A percentile compares a stretch with the other conserved stretches of the same genome.
phyloP scores from a whole-genome alignment of 2,797 vertebrate genomes.

The Sebastes oblongus region DNA sequence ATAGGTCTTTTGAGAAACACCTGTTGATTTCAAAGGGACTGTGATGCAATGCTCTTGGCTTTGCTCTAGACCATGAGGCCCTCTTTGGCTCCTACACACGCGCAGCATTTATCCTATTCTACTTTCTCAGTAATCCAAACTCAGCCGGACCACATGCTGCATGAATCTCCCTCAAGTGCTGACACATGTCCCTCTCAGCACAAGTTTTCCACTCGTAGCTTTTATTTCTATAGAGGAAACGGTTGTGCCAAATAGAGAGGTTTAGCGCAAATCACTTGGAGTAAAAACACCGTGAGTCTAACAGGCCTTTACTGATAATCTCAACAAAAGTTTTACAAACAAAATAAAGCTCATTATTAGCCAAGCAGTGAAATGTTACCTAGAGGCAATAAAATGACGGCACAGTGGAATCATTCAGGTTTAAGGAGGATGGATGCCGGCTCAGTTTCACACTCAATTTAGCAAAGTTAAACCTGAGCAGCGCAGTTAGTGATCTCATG shows the following conservation, averaged over 20 bases:
- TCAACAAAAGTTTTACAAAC: constrained; percentile 15
- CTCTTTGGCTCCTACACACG: constrained; percentile 53
- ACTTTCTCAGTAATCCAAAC: constrained; percentile 51
- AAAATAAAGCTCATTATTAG: constrained; percentile 28
- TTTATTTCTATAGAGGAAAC: constrained; percentile 27
- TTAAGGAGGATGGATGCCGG: constrained; percentile 10
- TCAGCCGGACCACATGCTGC: constrained; percentile 55
- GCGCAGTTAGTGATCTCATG: constrained; percentile 53
- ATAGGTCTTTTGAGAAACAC: constrained; percentile 67
- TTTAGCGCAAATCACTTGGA: constrained; percentile 12
- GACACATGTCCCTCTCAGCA: constrained; percentile 58
- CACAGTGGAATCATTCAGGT: constrained; percentile 46
- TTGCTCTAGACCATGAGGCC: constrained; percentile 59
- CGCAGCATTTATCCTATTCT: constrained; percentile 60
- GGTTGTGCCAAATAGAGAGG: neutral
- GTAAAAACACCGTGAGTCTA: constrained; percentile 10
- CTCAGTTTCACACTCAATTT: constrained; percentile 50
- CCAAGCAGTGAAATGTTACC: constrained; percentile 12
- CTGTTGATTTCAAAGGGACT: constrained; percentile 76
- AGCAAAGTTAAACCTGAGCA: constrained; percentile 46
- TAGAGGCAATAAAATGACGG: constrained; percentile 28
- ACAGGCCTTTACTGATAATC: constrained; percentile 19
- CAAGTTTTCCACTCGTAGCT: constrained; percentile 37
- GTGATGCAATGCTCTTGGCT: constrained; percentile 75
- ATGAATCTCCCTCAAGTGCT: constrained; percentile 55